phyloP scores from a whole-genome alignment of 2,113 vertebrate species.

The Aleadryas rufinucha region DNA sequence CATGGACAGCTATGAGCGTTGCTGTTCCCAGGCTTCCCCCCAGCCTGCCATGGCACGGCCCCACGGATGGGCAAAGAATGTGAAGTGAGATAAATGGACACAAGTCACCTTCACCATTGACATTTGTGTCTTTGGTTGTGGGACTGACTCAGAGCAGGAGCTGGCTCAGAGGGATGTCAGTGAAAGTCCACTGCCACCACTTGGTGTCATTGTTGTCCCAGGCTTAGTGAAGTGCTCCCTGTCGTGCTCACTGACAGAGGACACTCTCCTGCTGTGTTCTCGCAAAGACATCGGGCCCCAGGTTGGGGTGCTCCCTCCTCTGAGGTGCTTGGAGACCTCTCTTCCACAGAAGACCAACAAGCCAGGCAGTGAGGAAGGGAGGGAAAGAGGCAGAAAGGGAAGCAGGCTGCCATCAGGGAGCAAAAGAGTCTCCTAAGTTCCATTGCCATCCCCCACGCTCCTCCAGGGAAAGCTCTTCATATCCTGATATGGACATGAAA shows the following conservation, averaged over 20 bases:
- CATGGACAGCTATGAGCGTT: background rate
- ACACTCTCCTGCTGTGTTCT: conserved; percentile 63
- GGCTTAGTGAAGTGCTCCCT: background rate
- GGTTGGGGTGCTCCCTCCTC: conserved; percentile 34
- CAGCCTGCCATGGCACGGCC: conserved; percentile 73
- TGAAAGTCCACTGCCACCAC: background rate
- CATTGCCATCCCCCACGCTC: rapidly evolving
- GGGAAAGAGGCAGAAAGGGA: background rate
- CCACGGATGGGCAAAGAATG: background rate
- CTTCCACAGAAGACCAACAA: conserved; percentile 74
- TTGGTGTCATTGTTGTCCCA: conserved; percentile 13
- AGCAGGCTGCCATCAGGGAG: background rate
- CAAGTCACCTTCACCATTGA: background rate
- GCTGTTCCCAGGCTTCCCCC: conserved; percentile 59
- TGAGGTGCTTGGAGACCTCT: conserved; percentile 73
- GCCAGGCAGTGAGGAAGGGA: conserved; percentile 70
- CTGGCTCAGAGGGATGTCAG: background rate
- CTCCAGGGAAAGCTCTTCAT: background rate
- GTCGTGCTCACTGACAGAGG: background rate
- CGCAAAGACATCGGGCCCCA: conserved; percentile 43
- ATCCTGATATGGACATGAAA: background rate
- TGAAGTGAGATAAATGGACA: background rate
- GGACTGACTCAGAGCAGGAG: background rate
- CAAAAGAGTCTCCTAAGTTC: background rate
- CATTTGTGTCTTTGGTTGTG: background rate